These are phyloP conservation scores for Schizaphis graminum DNA, from an alignment of 2,888 invertebrate genomes.

Conservation along the genomic window DNA sequence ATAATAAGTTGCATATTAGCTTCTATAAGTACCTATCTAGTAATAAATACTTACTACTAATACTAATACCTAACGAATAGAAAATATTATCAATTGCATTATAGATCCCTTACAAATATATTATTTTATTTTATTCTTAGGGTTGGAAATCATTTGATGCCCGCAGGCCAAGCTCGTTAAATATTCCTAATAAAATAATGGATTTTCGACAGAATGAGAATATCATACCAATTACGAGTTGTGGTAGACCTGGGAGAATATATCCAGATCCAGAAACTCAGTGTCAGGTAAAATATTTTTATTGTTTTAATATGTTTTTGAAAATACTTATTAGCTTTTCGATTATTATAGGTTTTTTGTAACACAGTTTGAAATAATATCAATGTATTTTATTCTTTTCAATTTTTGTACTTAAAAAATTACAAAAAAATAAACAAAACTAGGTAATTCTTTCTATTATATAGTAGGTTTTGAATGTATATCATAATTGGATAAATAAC, in stretches of 20 bases:
- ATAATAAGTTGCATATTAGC: not conserved
- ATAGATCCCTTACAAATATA: not conserved
- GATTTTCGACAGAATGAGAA: conserved; percentile 52
- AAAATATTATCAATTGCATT: not conserved
- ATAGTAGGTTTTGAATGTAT: not conserved
- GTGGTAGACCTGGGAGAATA: conserved; percentile 68
- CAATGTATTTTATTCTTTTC: not conserved
- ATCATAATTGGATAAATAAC: not conserved
- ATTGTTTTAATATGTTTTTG: not conserved
- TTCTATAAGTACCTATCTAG: not conserved
- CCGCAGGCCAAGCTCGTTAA: not conserved
- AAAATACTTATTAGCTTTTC: not conserved
- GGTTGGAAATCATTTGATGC: not conserved
- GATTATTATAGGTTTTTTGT: not conserved
- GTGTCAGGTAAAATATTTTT: conserved; percentile 69
- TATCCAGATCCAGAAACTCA: conserved; percentile 69
- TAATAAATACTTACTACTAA: not conserved
- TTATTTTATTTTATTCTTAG: not conserved
- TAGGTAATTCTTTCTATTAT: not conserved
- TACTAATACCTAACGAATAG: too few species aligned
- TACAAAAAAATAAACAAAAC: not conserved
- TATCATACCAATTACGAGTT: conserved; percentile 67
- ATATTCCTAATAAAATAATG: conserved; percentile 28
- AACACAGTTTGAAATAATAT: not conserved
- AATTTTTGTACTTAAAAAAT: not conserved